Evolutionary conservation across 2,797 vertebrate species (phyloP).

Genomic region (Saxicola maurus): DNA sequence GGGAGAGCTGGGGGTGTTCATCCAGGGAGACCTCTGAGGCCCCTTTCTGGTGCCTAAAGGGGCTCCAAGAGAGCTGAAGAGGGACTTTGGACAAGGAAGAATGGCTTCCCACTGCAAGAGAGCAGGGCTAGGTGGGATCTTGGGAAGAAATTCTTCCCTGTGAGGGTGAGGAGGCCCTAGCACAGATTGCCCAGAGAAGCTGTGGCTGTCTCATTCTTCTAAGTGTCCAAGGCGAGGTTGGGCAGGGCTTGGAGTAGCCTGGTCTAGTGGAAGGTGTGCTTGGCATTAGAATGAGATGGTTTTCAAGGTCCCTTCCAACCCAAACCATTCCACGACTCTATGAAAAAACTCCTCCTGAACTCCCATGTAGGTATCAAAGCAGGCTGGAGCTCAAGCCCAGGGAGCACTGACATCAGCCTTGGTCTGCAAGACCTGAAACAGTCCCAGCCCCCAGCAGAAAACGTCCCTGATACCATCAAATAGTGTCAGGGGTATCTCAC

Average conservation of each 20-base stretch:
- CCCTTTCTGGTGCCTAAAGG: neutral
- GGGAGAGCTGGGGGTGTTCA: neutral
- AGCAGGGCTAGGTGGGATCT: neutral
- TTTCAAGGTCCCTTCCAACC: neutral
- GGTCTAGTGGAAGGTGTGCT: neutral
- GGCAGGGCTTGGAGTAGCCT: neutral
- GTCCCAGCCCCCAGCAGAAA: neutral
- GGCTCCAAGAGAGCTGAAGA: neutral
- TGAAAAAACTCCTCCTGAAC: neutral
- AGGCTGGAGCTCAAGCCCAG: neutral
- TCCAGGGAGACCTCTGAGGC: neutral
- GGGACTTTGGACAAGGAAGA: neutral
- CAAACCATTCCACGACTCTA: neutral
- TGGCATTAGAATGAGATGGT: neutral
- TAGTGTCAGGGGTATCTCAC: neutral
- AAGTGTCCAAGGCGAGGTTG: neutral
- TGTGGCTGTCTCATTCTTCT: neutral
- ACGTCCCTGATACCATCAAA: neutral
- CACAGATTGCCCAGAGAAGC: neutral
- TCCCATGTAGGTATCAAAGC: neutral
- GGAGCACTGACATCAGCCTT: neutral
- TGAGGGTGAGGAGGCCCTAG: neutral
- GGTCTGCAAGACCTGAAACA: neutral
- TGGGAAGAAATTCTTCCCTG: neutral
- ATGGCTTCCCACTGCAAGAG: neutral